These are phyloP conservation scores for Fabriciana adippe DNA, from an alignment of 2,888 invertebrate genomes.

Conservation along the genomic window DNA sequence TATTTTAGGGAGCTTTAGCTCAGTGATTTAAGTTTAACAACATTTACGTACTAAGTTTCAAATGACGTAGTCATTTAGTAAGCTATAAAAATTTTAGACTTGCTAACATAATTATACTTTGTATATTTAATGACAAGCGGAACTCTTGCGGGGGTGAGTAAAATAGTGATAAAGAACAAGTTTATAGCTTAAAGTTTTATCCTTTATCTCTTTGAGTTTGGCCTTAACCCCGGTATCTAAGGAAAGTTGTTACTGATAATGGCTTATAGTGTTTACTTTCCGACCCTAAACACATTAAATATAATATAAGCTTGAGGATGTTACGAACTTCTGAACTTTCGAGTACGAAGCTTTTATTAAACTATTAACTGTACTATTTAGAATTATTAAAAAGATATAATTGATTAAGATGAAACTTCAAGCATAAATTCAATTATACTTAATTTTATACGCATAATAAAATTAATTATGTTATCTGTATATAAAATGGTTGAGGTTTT, in stretches of 20 bases:
- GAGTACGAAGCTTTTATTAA: not conserved
- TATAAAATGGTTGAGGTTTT: too few relatives aligned
- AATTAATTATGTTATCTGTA: too few relatives aligned
- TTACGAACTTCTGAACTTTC: slow-evolving; percentile 13
- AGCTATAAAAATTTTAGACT: not conserved
- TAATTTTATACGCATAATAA: too few relatives aligned
- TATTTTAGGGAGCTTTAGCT: too few relatives aligned
- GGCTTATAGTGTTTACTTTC: slow-evolving; percentile 12
- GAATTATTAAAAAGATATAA: slow-evolving; percentile 1
- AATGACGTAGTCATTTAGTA: too few relatives aligned
- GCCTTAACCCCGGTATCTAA: slow-evolving; percentile 17
- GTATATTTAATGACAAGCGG: slow-evolving; percentile 1
- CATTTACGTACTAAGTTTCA: too few relatives aligned
- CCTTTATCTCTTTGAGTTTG: slow-evolving; percentile 16
- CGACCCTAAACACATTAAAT: slow-evolving; percentile 17
- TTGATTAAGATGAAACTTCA: too few relatives aligned
- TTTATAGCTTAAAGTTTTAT: slow-evolving; percentile 27
- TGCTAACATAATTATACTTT: slow-evolving; percentile 1
- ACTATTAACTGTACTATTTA: not conserved
- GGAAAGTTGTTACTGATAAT: slow-evolving; percentile 25
- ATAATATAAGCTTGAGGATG: slow-evolving; percentile 12
- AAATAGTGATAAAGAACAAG: slow-evolving; percentile 29
- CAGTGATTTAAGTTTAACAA: too few relatives aligned
- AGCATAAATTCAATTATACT: too few relatives aligned
- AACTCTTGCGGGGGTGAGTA: slow-evolving; percentile 15